These are phyloP conservation scores for Pelodiscus sinensis DNA, from an alignment of 2,113 vertebrate species.

Conservation along the genomic window DNA sequence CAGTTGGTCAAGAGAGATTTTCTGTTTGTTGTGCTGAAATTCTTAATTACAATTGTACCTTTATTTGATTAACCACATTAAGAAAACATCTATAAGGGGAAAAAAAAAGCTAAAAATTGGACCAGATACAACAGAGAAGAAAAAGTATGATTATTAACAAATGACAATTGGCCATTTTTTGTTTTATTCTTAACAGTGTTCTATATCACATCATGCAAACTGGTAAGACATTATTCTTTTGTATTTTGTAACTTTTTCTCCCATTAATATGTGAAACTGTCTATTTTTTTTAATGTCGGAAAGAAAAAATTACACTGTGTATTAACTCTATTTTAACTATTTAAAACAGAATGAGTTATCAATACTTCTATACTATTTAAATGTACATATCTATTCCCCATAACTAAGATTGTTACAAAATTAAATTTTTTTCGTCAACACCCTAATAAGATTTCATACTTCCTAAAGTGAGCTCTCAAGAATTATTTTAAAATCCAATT, in stretches of 20 bases:
- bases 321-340: background rate
- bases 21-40: background rate
- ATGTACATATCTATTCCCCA: slow-evolving; percentile 26
- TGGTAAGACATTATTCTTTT: background rate
- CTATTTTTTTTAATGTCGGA: background rate
- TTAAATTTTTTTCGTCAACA: slow-evolving; percentile 26
- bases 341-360: slow-evolving; percentile 20
- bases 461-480: background rate
- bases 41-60: slow-evolving; percentile 7
- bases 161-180: slow-evolving; percentile 65
- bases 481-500: background rate
- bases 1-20: slow-evolving; percentile 12
- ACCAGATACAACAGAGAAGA: slow-evolving; percentile 54
- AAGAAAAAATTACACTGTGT: background rate
- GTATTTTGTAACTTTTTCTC: background rate
- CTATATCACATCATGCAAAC: slow-evolving; percentile 63
- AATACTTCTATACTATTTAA: slow-evolving; percentile 32
- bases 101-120: slow-evolving; percentile 61
- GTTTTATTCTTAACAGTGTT: slow-evolving; percentile 32
- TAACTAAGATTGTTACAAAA: slow-evolving; percentile 43
- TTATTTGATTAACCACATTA: slow-evolving; percentile 49
- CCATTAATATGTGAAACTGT: background rate
- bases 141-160: slow-evolving; percentile 72
- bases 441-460: background rate
- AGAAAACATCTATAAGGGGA: slow-evolving; percentile 51